Evolutionary conservation across 2,888 invertebrate species (phyloP).

Genomic region (Furcula furcula): DNA sequence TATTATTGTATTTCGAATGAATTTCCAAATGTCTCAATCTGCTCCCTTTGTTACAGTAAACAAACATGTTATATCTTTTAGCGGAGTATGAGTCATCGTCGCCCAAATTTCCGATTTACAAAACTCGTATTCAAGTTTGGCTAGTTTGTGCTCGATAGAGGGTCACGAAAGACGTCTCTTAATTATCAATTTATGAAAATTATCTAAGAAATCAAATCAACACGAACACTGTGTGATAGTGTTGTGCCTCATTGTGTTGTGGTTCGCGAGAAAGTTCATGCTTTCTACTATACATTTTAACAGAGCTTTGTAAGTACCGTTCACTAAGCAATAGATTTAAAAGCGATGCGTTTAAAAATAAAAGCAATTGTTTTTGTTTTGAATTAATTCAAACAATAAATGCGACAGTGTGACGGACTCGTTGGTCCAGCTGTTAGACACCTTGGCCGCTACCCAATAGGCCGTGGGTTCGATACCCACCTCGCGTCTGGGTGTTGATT

Average conservation of each 20-base stretch:
- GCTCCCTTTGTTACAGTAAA: no score
- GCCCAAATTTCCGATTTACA: slow-evolving; percentile 22
- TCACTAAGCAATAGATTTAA: not conserved
- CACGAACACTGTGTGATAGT: slow-evolving; percentile 21
- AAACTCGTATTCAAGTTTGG: slow-evolving; percentile 5
- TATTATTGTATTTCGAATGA: no score
- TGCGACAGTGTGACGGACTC: no score
- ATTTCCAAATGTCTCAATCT: no score
- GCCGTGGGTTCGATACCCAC: no score
- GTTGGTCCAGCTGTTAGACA: no score
- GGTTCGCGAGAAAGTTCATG: slow-evolving; percentile 49
- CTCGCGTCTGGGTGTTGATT: no score
- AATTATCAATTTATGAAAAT: slow-evolving; percentile 3
- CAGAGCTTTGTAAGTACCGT: slow-evolving; percentile 10
- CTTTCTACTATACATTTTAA: slow-evolving; percentile 54
- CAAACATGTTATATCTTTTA: not conserved
- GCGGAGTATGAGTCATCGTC: slow-evolving; percentile 26
- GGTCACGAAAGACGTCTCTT: slow-evolving; percentile 17
- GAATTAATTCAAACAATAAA: no score
- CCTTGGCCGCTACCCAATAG: no score
- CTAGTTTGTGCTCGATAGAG: slow-evolving; percentile 22
- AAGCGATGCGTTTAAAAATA: not conserved
- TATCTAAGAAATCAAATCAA: slow-evolving; percentile 18
- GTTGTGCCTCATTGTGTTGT: slow-evolving; percentile 30
- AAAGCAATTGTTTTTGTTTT: not conserved